Conservation (phyloP, 2,113 vertebrate species). For the Phyllopteryx taeniolatus region DNA sequence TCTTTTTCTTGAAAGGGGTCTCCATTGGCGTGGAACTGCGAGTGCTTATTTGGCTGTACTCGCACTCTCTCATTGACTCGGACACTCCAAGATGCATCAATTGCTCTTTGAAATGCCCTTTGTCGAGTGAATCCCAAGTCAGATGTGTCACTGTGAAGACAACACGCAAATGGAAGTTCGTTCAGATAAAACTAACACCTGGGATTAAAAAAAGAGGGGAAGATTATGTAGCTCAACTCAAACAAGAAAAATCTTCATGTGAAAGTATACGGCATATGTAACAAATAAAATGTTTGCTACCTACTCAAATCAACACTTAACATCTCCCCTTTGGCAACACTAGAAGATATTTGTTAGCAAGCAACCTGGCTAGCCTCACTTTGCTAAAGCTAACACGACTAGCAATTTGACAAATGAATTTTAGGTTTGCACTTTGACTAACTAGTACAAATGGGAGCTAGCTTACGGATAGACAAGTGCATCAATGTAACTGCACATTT, state of each 20-base stretch:
- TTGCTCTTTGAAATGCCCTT: slow-evolving; percentile 30
- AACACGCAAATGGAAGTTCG: slow-evolving; percentile 15
- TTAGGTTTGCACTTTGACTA: slow-evolving; percentile 21
- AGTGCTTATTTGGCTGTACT: slow-evolving; percentile 97
- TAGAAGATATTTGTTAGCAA: slow-evolving; percentile 26
- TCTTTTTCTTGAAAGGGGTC: slow-evolving; percentile 90
- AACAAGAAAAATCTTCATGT: neutral
- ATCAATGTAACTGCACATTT: neutral
- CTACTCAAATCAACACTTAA: slow-evolving; percentile 10
- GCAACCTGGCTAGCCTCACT: slow-evolving; percentile 35
- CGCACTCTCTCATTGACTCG: slow-evolving; percentile 96
- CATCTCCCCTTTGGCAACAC: neutral
- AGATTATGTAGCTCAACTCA: neutral
- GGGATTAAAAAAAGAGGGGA: neutral
- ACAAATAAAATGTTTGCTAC: slow-evolving; percentile 9
- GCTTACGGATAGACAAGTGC: neutral
- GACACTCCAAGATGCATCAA: slow-evolving; percentile 91
- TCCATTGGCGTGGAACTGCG: slow-evolving; percentile 95
- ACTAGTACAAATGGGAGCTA: slow-evolving; percentile 9
- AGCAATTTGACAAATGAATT: slow-evolving; percentile 39
- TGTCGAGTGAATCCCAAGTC: slow-evolving; percentile 41
- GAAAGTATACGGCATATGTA: neutral
- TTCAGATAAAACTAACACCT: neutral
- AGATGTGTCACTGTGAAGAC: slow-evolving; percentile 48
- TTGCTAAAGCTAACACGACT: slow-evolving; percentile 53